These are phyloP conservation scores for Anthrax anthrax DNA, from an alignment of 2,888 invertebrate species.

Conservation along the genomic window DNA sequence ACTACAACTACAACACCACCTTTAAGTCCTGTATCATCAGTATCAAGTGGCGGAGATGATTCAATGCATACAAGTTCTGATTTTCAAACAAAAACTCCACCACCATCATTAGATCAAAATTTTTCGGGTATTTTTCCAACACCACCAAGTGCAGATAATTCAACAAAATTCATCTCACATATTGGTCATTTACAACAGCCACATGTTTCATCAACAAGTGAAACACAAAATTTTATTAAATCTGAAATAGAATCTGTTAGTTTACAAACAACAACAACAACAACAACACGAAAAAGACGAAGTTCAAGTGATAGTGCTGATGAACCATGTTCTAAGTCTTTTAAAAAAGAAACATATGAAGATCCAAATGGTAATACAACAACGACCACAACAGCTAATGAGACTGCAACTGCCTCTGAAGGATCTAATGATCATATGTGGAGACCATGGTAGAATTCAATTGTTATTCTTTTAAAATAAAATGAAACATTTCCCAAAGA, in stretches of 20 bases:
- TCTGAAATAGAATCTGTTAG: constrained; percentile 11
- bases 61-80: constrained; percentile 35
- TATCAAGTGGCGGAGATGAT: constrained; percentile 49
- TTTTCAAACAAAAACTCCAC: constrained; percentile 40
- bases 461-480: no score
- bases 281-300: background rate
- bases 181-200: constrained; percentile 35
- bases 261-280: constrained; percentile 21
- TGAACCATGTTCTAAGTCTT: constrained; percentile 20
- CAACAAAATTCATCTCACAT: constrained; percentile 39
- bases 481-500: no score
- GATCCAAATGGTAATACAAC: background rate
- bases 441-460: constrained; percentile 39
- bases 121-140: constrained; percentile 38
- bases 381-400: constrained; percentile 3
- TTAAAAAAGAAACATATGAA: constrained; percentile 10
- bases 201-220: constrained; percentile 41
- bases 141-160: constrained; percentile 42
- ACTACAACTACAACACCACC: constrained; percentile 44
- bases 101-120: constrained; percentile 27
- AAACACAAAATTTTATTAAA: constrained; percentile 18
- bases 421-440: constrained; percentile 38
- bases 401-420: constrained; percentile 13
- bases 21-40: constrained; percentile 54
- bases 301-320: constrained; percentile 11